These are phyloP conservation scores for Meloe dianella DNA, from an alignment of 2,888 invertebrate genomes.

Conservation along the genomic window DNA sequence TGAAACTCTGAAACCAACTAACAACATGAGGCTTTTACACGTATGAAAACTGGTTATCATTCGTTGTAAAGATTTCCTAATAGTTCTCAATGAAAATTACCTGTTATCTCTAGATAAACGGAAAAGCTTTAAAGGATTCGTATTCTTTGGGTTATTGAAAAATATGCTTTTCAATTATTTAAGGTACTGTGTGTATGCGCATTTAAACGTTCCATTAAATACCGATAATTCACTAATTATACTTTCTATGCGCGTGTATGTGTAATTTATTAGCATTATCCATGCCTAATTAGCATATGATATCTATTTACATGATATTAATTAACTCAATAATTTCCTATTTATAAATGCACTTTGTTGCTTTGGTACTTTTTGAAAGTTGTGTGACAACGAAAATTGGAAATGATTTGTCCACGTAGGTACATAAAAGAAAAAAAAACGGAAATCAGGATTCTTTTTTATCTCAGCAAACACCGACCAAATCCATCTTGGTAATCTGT, in stretches of 20 bases:
- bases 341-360: too few relatives aligned
- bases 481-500: constrained; percentile 36
- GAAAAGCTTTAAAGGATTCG: background rate
- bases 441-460: background rate
- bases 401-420: background rate
- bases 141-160: too few relatives aligned
- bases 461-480: background rate
- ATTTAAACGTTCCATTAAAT: background rate
- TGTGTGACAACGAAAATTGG: background rate
- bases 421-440: background rate
- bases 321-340: background rate
- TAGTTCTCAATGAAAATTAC: too few relatives aligned
- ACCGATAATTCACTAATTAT: background rate
- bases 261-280: background rate
- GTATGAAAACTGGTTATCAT: too few relatives aligned
- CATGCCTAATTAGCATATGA: background rate
- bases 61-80: too few relatives aligned
- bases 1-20: too few relatives aligned
- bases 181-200: background rate
- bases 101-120: too few relatives aligned
- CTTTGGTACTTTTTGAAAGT: too few relatives aligned
- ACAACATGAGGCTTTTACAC: too few relatives aligned
- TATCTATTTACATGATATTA: background rate
- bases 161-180: background rate
- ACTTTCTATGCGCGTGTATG: background rate